Evolutionary conservation across 1,140 invertebrate species (phyloP).

Genomic region (Oncopodura yosiiana): DNA sequence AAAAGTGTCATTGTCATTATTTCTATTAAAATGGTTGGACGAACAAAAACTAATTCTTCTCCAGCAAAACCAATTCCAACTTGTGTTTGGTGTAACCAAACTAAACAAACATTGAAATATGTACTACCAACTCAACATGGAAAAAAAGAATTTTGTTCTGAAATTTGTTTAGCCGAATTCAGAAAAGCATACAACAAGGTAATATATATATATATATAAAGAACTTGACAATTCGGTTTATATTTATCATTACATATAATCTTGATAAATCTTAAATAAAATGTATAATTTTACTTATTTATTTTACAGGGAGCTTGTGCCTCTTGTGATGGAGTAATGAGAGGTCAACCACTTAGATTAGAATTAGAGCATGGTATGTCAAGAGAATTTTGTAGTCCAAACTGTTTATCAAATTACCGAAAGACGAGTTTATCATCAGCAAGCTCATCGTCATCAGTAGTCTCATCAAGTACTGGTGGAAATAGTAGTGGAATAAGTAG

Average conservation of each 20-base stretch:
- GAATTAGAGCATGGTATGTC: constrained; percentile 38
- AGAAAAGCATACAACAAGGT: constrained; percentile 72
- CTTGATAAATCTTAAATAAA: constrained; percentile 11
- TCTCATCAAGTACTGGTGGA: background rate
- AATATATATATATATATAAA: constrained; percentile 7
- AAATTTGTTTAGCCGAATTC: constrained; percentile 76
- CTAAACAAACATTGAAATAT: constrained; percentile 68
- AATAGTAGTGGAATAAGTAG: background rate
- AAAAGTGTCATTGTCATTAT: background rate
- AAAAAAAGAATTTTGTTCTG: constrained; percentile 86
- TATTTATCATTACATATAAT: constrained; percentile 8
- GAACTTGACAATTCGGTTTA: constrained; percentile 4
- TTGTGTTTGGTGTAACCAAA: constrained; percentile 77
- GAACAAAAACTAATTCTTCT: constrained; percentile 1
- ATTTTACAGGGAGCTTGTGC: constrained; percentile 56
- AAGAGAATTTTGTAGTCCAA: constrained; percentile 72
- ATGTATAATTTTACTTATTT: constrained; percentile 9
- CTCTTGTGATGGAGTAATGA: constrained; percentile 73
- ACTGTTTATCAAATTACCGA: constrained; percentile 68
- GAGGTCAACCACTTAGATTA: constrained; percentile 48
- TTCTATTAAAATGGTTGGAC: constrained; percentile 15
- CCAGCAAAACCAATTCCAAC: constrained; percentile 2
- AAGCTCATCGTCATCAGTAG: constrained; percentile 41
- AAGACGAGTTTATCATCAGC: constrained; percentile 48
- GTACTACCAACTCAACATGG: constrained; percentile 75